Conservation (phyloP, 2,888 invertebrate species). For the Drosophila cognata region DNA sequence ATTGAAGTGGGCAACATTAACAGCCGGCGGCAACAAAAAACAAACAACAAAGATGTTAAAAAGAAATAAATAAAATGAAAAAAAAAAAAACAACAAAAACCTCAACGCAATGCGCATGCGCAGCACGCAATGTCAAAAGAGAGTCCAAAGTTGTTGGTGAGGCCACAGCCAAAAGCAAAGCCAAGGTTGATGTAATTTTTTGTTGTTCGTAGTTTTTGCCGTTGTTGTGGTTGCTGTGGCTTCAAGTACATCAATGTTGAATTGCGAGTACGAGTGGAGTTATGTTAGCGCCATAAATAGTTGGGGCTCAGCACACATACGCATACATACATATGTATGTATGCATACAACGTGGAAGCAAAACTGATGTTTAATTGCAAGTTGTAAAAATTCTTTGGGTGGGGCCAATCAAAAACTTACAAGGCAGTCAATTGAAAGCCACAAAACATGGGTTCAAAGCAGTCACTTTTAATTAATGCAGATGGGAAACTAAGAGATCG, state of each 20-base stretch:
- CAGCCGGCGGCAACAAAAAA: constrained; percentile 42
- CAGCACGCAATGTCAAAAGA: constrained; percentile 77
- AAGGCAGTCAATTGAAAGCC: constrained; percentile 34
- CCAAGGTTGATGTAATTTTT: constrained; percentile 60
- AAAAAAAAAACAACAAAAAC: constrained; percentile 29
- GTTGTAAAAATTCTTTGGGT: constrained; percentile 54
- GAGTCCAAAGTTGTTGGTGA: constrained; percentile 35
- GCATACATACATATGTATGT: too few species aligned
- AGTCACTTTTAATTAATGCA: constrained; percentile 27
- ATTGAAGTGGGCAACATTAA: constrained; percentile 68
- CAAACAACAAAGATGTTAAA: constrained; percentile 7
- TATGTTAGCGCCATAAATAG: constrained; percentile 68
- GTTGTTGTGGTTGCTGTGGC: constrained; percentile 28
- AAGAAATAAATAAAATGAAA: constrained; percentile 3
- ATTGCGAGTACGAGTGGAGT: constrained; percentile 34
- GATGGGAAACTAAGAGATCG: constrained; percentile 5
- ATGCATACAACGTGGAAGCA: constrained; percentile 36
- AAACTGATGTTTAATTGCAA: constrained; percentile 51
- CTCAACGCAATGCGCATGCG: constrained; percentile 72
- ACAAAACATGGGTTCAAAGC: constrained; percentile 9
- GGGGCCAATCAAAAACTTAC: constrained; percentile 49
- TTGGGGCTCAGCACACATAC: constrained; percentile 23
- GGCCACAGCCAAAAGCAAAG: constrained; percentile 56
- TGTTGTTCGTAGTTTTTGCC: constrained; percentile 12
- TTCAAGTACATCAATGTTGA: constrained; percentile 43